Evolutionary conservation across 2,888 invertebrate genomes (phyloP).

Genomic region (Cephus runcator): DNA sequence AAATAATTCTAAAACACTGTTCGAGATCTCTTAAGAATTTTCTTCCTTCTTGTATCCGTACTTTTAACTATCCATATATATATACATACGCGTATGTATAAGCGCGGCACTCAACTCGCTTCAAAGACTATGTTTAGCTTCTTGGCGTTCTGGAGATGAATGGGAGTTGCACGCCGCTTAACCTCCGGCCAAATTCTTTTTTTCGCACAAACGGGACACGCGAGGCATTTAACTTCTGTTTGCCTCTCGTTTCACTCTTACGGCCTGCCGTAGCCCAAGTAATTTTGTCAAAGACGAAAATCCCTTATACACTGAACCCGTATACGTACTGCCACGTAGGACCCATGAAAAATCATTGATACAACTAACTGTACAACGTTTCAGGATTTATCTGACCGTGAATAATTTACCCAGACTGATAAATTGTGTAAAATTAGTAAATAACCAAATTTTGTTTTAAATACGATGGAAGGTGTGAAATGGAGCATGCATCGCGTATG

Average conservation of each 20-base stretch:
- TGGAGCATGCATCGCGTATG: not conserved
- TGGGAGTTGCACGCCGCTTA: constrained; percentile 36
- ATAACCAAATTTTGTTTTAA: not conserved
- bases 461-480: not conserved
- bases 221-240: constrained; percentile 27
- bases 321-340: not conserved
- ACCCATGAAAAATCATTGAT: not conserved
- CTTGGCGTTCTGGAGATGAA: constrained; percentile 50
- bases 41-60: not conserved
- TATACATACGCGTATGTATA: constrained; percentile 20
- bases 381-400: not conserved
- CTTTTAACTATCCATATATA: not conserved
- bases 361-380: not conserved
- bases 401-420: not conserved
- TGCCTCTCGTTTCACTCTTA: not conserved
- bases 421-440: not conserved
- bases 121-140: constrained; percentile 51
- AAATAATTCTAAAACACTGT: not conserved
- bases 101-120: constrained; percentile 38
- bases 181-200: constrained; percentile 35
- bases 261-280: not conserved
- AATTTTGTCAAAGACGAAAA: not conserved
- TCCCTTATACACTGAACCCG: no score
- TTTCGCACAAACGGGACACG: constrained; percentile 37
- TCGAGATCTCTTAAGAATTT: not conserved